These are phyloP conservation scores for Papilio dardanus DNA, from an alignment of 1,140 invertebrate species.

Conservation along the genomic window DNA sequence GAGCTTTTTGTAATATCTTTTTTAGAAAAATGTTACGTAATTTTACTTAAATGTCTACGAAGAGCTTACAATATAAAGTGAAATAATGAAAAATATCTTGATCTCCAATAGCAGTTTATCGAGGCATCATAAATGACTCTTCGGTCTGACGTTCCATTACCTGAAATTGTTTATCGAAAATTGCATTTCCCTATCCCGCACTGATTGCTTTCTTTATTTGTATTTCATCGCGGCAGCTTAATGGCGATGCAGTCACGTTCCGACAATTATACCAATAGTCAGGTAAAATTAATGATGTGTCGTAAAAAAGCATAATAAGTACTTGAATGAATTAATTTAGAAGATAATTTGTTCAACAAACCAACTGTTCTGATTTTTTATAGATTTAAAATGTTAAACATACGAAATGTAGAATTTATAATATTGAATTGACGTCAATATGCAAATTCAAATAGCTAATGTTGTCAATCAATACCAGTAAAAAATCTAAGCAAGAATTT, in stretches of 20 bases:
- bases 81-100: neutral
- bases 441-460: too few relatives aligned
- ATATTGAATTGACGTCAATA: neutral
- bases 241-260: neutral
- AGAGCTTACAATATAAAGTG: neutral
- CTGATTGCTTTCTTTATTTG: neutral
- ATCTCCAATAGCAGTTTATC: neutral
- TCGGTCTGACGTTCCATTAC: constrained; percentile 33
- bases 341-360: too few relatives aligned
- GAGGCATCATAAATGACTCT: neutral
- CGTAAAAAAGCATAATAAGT: too few relatives aligned
- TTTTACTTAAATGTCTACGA: neutral
- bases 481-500: too few relatives aligned
- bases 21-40: too few relatives aligned
- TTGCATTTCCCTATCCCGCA: neutral
- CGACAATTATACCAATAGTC: neutral
- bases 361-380: too few relatives aligned
- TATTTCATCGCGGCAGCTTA: neutral
- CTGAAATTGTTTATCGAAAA: constrained; percentile 35
- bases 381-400: too few relatives aligned
- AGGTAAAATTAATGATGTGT: neutral
- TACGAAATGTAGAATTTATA: neutral
- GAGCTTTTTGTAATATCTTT: neutral
- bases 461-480: too few relatives aligned
- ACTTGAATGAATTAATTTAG: too few relatives aligned